A percentile compares a stretch with the other conserved stretches of the same genome.
phyloP scores from a whole-genome alignment of 2,888 invertebrate species.

The Drepanosiphum platanoidis region DNA sequence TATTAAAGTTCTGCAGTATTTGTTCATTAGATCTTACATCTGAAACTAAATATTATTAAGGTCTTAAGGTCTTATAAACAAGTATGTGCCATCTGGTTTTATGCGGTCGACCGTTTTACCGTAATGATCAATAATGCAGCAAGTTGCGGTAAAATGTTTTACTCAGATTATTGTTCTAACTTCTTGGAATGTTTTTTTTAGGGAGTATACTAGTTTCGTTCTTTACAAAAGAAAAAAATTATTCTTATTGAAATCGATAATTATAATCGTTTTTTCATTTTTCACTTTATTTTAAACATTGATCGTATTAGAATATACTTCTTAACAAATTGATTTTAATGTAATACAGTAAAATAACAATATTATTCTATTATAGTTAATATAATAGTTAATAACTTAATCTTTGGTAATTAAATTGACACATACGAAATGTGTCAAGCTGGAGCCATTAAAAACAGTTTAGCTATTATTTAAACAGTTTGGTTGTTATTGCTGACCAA shows the following conservation, averaged over 20 bases:
- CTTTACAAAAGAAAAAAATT: background rate
- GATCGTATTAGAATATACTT: too few relatives aligned
- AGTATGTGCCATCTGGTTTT: constrained; percentile 40
- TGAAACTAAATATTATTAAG: background rate
- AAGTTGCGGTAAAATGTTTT: constrained; percentile 52
- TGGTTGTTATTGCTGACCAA: constrained; percentile 23
- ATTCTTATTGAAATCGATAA: background rate
- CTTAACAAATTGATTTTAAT: too few relatives aligned
- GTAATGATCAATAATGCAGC: constrained; percentile 57
- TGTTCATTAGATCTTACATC: background rate
- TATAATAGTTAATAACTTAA: background rate
- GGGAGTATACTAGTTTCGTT: background rate
- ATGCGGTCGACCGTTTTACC: constrained; percentile 44
- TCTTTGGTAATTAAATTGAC: constrained; percentile 13
- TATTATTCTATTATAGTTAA: background rate
- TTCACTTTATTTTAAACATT: too few relatives aligned
- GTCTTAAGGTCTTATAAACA: constrained; percentile 8
- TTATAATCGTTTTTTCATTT: too few relatives aligned
- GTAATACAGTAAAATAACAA: too few relatives aligned
- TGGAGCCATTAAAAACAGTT: constrained; percentile 42
- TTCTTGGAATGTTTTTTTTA: too few relatives aligned
- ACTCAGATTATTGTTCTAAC: constrained; percentile 13
- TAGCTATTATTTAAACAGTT: constrained; percentile 38
- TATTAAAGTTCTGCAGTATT: background rate
- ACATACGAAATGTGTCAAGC: background rate